Evolutionary conservation across 2,113 vertebrate species (phyloP).

Genomic region (Chiloscyllium plagiosum): DNA sequence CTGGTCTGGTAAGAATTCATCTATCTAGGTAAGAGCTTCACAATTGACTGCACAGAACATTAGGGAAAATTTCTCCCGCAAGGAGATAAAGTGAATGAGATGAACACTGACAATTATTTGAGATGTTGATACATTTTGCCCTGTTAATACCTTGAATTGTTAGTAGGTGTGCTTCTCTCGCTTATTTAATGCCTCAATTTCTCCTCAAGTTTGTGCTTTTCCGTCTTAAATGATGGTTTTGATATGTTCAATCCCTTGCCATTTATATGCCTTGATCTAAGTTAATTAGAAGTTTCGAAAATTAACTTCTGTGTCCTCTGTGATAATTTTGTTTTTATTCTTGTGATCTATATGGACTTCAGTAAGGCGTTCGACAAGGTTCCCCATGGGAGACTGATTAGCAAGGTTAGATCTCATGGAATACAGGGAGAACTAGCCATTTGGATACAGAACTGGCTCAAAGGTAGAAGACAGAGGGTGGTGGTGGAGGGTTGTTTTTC

Average conservation of each 20-base stretch:
- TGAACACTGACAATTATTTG: not conserved
- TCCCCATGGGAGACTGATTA: too few relatives aligned
- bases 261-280: not conserved
- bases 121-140: not conserved
- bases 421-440: too few relatives aligned
- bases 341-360: not conserved
- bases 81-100: not conserved
- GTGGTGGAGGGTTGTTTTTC: too few relatives aligned
- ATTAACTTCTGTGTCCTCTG: not conserved
- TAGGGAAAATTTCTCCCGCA: not conserved
- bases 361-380: too few relatives aligned
- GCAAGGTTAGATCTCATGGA: too few relatives aligned
- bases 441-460: too few relatives aligned
- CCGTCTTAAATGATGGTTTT: not conserved
- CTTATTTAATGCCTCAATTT: not conserved
- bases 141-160: not conserved
- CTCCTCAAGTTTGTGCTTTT: not conserved
- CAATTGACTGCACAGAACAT: not conserved
- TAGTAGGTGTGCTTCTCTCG: not conserved
- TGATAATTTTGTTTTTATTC: not conserved
- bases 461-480: too few relatives aligned
- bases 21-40: not conserved
- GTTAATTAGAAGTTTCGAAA: not conserved
- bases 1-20: not conserved
- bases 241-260: not conserved